Evolutionary conservation across 2,113 vertebrate genomes (phyloP).

Genomic region (Ancistrus triradiatus): DNA sequence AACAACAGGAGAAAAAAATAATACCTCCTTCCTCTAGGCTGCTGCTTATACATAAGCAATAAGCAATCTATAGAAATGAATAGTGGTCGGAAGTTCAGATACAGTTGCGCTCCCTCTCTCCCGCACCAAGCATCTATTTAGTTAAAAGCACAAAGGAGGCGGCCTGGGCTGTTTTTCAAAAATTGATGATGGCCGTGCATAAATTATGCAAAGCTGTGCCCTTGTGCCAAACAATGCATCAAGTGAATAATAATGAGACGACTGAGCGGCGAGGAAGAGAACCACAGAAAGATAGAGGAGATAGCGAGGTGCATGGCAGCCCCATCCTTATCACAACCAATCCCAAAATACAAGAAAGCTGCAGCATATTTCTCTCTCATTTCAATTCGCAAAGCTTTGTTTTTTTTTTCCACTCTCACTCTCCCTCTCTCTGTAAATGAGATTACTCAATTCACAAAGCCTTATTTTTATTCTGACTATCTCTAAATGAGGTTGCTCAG

Average conservation of each 20-base stretch:
- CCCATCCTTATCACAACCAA: too few species aligned
- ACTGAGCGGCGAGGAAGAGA: constrained; percentile 42
- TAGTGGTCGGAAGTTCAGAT: constrained; percentile 57
- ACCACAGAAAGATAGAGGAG: neutral
- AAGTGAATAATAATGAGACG: constrained; percentile 70
- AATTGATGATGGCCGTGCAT: constrained; percentile 76
- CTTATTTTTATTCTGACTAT: too few species aligned
- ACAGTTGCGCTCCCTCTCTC: constrained; percentile 39
- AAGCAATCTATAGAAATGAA: constrained; percentile 28
- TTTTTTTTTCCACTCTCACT: too few species aligned
- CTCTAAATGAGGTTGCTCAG: too few species aligned
- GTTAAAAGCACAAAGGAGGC: constrained; percentile 65
- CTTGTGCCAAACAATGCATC: constrained; percentile 71
- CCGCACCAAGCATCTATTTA: constrained; percentile 59
- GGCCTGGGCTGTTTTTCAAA: constrained; percentile 66
- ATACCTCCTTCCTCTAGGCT: neutral
- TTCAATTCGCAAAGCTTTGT: too few species aligned
- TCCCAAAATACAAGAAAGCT: too few species aligned
- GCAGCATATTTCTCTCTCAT: too few species aligned
- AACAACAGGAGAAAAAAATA: neutral
- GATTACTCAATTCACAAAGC: too few species aligned
- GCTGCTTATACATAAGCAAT: constrained; percentile 1
- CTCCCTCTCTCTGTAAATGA: too few species aligned
- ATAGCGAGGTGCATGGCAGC: neutral
- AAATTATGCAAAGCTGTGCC: constrained; percentile 80